Percentiles rank a stretch among this genome's conserved stretches.
Evolutionary conservation across 2,888 invertebrate species (phyloP).

Genomic region (Tromatobia lineatoria): DNA sequence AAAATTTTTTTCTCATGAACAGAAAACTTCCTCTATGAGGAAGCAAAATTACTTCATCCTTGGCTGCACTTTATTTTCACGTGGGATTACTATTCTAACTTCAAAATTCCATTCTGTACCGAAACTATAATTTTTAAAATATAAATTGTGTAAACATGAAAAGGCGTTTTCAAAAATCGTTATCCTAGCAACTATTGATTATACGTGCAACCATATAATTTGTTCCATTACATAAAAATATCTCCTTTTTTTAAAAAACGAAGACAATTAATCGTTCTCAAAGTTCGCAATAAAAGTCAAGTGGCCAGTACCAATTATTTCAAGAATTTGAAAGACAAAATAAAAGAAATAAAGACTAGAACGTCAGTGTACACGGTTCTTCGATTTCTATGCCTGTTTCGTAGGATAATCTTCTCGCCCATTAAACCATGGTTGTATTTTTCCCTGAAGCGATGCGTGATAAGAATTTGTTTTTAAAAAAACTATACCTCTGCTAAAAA

Average conservation of each 20-base stretch:
- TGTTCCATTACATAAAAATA: too few species aligned
- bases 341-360: slow-evolving; percentile 2
- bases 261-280: not conserved
- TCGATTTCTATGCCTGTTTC: not conserved
- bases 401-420: not conserved
- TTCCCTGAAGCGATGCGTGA: slow-evolving; percentile 14
- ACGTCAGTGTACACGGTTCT: not conserved
- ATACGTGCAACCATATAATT: not conserved
- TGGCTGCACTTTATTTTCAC: too few species aligned
- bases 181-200: not conserved
- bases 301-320: not conserved
- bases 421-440: slow-evolving; percentile 23
- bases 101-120: too few species aligned
- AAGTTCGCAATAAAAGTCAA: not conserved
- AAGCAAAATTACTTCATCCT: too few species aligned
- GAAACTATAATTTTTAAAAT: too few species aligned
- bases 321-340: not conserved
- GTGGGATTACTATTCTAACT: too few species aligned
- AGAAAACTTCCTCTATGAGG: too few species aligned
- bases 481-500: slow-evolving; percentile 51
- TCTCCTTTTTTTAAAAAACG: too few species aligned
- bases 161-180: not conserved
- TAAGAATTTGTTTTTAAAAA: slow-evolving; percentile 15
- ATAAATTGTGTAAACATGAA: not conserved
- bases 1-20: too few species aligned